Conservation (phyloP, 2,888 invertebrate genomes). For the Agrotis exclamationis region DNA sequence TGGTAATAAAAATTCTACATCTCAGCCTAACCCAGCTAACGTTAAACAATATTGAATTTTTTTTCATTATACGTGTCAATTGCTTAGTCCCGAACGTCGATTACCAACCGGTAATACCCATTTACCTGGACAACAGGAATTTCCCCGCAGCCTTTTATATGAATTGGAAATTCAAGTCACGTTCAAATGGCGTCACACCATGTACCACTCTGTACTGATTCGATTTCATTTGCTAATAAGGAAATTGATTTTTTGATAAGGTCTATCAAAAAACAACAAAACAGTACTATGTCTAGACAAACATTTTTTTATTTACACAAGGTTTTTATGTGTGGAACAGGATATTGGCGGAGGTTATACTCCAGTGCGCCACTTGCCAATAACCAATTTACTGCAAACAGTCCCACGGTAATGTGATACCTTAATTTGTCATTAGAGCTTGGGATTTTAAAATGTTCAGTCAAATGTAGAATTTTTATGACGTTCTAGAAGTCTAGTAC, state of each 20-base stretch:
- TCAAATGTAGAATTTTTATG: conserved; percentile 2
- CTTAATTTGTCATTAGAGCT: conserved; percentile 66
- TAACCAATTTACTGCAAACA: conserved; percentile 72
- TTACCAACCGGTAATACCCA: conserved; percentile 11
- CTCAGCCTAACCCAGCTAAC: neutral
- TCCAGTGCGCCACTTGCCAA: conserved; percentile 73
- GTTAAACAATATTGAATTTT: neutral
- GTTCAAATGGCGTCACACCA: conserved; percentile 6
- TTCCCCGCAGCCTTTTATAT: neutral
- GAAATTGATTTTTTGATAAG: conserved; percentile 45
- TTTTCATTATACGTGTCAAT: neutral
- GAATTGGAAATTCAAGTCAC: conserved; percentile 10
- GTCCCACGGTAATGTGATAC: conserved; percentile 77
- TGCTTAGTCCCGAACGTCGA: neutral
- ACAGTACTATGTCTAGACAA: conserved; percentile 15
- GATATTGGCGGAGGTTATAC: conserved; percentile 75
- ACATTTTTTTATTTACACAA: conserved; percentile 42
- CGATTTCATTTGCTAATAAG: conserved; percentile 52
- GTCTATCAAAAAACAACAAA: conserved; percentile 41
- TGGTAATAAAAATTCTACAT: conserved; percentile 5
- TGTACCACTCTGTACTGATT: conserved; percentile 23
- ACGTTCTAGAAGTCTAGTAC: neutral
- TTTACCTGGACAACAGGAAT: conserved; percentile 13
- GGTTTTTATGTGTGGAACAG: conserved; percentile 69
- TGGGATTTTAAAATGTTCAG: conserved; percentile 51